Evolutionary conservation across 1,140 invertebrate species (phyloP).

Genomic region (Planococcus citri): DNA sequence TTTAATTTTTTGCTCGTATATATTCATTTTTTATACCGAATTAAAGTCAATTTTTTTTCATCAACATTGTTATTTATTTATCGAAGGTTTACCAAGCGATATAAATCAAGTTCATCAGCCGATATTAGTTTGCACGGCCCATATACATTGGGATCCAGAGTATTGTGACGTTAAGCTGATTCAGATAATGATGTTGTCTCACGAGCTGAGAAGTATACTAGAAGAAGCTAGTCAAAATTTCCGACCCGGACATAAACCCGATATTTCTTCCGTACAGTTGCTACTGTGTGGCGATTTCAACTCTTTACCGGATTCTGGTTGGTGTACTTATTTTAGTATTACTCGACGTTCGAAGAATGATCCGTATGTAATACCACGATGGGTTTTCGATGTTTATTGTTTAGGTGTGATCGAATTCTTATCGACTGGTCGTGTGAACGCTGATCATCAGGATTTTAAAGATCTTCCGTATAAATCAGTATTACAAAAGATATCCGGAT

Average conservation of each 20-base stretch:
- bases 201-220: constrained; percentile 72
- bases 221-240: constrained; percentile 55
- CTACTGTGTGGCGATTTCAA: constrained; percentile 98
- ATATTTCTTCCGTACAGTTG: constrained; percentile 76
- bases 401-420: constrained; percentile 92
- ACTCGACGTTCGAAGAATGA: background rate
- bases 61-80: background rate
- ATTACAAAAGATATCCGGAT: constrained; percentile 74
- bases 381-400: constrained; percentile 6
- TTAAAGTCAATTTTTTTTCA: background rate
- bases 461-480: constrained; percentile 85
- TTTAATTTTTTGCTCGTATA: background rate
- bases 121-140: constrained; percentile 90
- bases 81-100: constrained; percentile 54
- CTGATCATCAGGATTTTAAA: constrained; percentile 93
- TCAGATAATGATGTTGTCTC: constrained; percentile 96
- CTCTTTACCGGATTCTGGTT: constrained; percentile 92
- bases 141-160: constrained; percentile 99
- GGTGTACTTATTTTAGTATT: too few species aligned
- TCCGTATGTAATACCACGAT: background rate
- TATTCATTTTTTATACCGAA: background rate
- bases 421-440: constrained; percentile 70
- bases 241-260: constrained; percentile 41
- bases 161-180: constrained; percentile 99
- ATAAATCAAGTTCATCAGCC: constrained; percentile 64